These are phyloP conservation scores for Arenaria interpres DNA, from an alignment of 2,113 vertebrate species.

Conservation along the genomic window DNA sequence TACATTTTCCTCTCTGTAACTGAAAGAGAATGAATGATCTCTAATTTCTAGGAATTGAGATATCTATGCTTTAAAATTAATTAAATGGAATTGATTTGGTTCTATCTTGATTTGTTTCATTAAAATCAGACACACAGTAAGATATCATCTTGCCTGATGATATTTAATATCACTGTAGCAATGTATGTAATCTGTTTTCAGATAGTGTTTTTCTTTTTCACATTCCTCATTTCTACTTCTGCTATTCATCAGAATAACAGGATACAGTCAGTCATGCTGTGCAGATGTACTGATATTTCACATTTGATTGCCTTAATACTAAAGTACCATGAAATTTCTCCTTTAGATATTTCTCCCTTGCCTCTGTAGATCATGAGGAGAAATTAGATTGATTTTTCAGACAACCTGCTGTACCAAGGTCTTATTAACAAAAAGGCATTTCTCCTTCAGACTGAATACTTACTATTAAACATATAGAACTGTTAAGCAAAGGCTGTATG, in stretches of 20 bases:
- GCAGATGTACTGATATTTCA: slow-evolving; percentile 9
- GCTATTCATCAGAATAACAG: not conserved
- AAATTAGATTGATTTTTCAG: slow-evolving; percentile 19
- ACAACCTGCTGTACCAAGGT: not conserved
- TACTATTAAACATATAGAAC: not conserved
- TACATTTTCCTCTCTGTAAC: not conserved
- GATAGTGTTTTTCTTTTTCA: not conserved
- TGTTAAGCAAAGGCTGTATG: not conserved
- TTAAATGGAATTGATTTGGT: not conserved
- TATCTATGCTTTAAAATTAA: not conserved
- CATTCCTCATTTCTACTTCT: not conserved
- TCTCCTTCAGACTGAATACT: not conserved
- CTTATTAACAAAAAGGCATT: not conserved
- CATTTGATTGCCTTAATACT: not conserved
- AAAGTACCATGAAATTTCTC: slow-evolving; percentile 14
- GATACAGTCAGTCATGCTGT: not conserved
- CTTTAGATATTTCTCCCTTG: not conserved
- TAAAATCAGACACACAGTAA: not conserved
- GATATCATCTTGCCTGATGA: not conserved
- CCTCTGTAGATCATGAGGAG: not conserved
- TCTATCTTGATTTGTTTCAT: not conserved
- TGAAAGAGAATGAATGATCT: not conserved
- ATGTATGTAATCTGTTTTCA: not conserved
- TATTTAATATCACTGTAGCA: not conserved
- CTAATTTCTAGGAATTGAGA: not conserved